Percentiles rank a stretch among this genome's conserved stretches.
Evolutionary conservation across 2,113 vertebrate species (phyloP).

Genomic region (Gallinago media): DNA sequence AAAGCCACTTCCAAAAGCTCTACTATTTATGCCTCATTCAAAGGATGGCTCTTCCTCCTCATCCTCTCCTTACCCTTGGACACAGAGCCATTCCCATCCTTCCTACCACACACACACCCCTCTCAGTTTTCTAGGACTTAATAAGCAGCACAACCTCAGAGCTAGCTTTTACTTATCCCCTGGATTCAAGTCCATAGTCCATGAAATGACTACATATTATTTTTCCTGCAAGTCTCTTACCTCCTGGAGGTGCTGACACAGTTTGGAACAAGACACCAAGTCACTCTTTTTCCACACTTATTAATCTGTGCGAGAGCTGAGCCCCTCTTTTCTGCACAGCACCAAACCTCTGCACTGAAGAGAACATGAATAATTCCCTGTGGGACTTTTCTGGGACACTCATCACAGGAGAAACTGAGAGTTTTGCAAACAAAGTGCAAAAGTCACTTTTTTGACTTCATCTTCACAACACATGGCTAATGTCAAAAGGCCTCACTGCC

Average conservation of each 20-base stretch:
- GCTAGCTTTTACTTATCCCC: not conserved
- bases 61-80: no score
- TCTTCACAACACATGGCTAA: not conserved
- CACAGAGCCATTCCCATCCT: not conserved
- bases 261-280: not conserved
- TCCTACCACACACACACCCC: not conserved
- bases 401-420: not conserved
- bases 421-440: not conserved
- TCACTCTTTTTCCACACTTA: not conserved
- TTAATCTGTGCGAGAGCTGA: not conserved
- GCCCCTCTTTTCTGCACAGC: not conserved
- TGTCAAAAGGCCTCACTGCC: not conserved
- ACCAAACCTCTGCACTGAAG: not conserved
- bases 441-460: not conserved
- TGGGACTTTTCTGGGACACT: conserved; percentile 20
- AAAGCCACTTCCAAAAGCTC: not conserved
- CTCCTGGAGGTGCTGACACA: not conserved
- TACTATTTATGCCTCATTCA: not conserved
- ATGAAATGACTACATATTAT: not conserved
- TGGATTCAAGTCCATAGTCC: not conserved
- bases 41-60: not conserved
- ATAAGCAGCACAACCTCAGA: not conserved
- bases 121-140: not conserved
- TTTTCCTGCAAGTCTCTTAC: not conserved
- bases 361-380: not conserved